Evolutionary conservation across 2,888 invertebrate species (phyloP).

Genomic region (Leptinotarsa haldemani): DNA sequence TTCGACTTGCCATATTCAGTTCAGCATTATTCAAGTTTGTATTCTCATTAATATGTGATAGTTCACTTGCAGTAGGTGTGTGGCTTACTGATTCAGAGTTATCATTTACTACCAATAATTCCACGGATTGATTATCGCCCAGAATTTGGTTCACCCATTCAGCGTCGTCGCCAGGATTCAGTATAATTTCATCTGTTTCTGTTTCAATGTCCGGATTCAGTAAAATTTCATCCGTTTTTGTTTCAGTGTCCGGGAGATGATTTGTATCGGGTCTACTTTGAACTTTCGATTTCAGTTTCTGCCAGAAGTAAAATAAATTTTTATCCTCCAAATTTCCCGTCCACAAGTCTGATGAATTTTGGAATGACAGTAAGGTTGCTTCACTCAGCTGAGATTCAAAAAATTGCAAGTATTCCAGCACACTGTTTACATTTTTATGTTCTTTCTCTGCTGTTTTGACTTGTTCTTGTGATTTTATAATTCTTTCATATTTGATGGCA

Average conservation of each 20-base stretch:
- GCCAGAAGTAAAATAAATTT: conserved; percentile 5
- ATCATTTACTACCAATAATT: neutral
- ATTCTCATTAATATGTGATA: neutral
- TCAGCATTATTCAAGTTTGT: neutral
- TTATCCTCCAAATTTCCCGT: neutral
- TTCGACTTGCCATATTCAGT: neutral
- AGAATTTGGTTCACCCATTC: neutral
- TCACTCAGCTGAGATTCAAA: neutral
- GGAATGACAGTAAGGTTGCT: neutral
- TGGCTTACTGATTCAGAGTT: neutral
- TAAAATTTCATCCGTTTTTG: neutral
- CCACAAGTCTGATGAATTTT: neutral
- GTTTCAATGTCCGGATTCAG: neutral
- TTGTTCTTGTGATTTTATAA: neutral
- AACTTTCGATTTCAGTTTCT: conserved; percentile 1
- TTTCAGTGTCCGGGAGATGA: neutral
- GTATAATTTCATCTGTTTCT: neutral
- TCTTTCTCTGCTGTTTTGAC: neutral
- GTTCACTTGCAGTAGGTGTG: neutral
- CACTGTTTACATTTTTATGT: neutral
- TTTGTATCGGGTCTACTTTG: neutral
- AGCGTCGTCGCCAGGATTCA: neutral
- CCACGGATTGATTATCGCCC: neutral
- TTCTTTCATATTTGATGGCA: neutral
- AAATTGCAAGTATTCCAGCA: neutral